Evolutionary conservation across 2,113 vertebrate genomes (phyloP), one percentile per base, ranked within the genome.

Genomic region (Panthera tigris): DNA sequence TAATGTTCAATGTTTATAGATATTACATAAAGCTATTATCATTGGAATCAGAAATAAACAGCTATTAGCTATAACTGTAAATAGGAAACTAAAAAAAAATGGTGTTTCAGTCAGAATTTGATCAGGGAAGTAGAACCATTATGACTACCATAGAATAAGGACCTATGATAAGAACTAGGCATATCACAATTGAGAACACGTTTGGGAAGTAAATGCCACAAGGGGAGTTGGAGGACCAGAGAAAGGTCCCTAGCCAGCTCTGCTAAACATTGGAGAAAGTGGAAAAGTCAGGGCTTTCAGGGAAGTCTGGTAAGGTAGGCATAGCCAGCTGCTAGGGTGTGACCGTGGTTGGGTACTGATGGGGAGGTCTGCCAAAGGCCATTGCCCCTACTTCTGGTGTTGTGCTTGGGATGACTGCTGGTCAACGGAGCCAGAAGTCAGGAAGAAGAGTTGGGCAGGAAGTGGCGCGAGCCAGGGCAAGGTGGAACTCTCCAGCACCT

Each of bases 271-370:
- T 25, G 13, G 4, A 48, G 23, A n/a, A 41, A 4, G 4, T 84
- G 25, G 36, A n/a, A 79, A 92, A 66, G 0, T 80, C 79, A 85
- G 5, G 48, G n/a, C 5, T 52, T 21, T 0, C 33, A n/a, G 57
- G 11, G 1, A 36, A 50, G 11, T 19, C 52, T 71, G 29, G 10
- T 39, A 78, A 83, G 8, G 16, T 6, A 16, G 48, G 27, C 0
- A 0, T 6, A 6, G 36, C 41, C 25, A 33, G 12, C 31, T 63
- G 52, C 66, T 66, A 16, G 0, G 6, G 1, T 33, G 2, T 76
- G 27, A 50, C 19, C 13, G 21, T 7, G 14, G 41, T 83, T 23
- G 15, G 36, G 0, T 7, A 10, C n/a, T 83, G 29, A 68, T 29
- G 15, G 25, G 33, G 8, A n/a, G 16, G 25, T 7, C 45, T 57